Conservation (phyloP, 2,797 vertebrate species). For the Acanthornis magna region DNA sequence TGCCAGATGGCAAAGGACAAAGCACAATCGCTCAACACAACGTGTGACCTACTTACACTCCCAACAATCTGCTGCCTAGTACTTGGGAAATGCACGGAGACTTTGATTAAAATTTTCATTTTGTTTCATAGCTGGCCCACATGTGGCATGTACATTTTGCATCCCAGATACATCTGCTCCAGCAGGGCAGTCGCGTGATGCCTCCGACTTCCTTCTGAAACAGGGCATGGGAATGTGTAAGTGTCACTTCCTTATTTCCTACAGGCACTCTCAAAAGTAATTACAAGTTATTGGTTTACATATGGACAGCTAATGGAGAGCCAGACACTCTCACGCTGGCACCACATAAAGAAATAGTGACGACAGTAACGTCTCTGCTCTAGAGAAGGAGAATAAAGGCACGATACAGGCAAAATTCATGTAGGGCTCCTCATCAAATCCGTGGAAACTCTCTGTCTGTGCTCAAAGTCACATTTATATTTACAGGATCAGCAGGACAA, state of each 20-base stretch:
- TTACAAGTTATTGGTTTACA: conserved; percentile 3
- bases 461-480: background rate
- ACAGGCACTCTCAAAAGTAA: conserved; percentile 1
- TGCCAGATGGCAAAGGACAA: conserved; percentile 88
- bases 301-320: background rate
- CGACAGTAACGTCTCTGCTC: background rate
- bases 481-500: background rate
- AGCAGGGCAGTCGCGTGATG: background rate
- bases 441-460: background rate
- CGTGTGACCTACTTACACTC: conserved; percentile 86
- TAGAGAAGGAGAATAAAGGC: background rate
- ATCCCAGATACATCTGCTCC: background rate
- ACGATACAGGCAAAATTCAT: background rate
- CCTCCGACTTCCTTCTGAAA: background rate
- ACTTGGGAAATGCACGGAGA: conserved; percentile 71
- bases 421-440: background rate
- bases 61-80: conserved; percentile 77
- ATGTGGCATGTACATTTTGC: conserved; percentile 1
- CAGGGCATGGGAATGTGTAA: background rate
- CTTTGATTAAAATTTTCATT: conserved; percentile 80
- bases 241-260: background rate
- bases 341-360: background rate
- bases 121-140: conserved; percentile 62
- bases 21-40: conserved; percentile 73
- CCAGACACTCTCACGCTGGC: background rate